phyloP scores from a whole-genome alignment of 2,888 invertebrate species.

The Kuschelorhynchus macadamiae region DNA sequence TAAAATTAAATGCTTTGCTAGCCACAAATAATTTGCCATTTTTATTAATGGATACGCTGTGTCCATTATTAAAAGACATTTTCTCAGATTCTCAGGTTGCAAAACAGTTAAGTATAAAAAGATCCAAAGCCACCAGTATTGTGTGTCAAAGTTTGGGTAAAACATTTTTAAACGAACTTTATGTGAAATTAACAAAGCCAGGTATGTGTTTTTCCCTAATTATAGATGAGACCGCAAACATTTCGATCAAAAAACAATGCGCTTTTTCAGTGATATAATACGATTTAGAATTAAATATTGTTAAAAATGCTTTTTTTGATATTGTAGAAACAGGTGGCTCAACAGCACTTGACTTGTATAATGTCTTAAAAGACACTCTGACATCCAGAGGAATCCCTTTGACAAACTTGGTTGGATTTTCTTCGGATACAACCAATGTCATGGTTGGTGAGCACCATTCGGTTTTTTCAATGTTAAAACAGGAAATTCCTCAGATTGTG shows the following conservation, averaged over 20 bases:
- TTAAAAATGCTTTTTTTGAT: neutral
- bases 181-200: neutral
- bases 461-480: neutral
- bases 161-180: neutral
- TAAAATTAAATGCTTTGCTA: neutral
- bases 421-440: conserved; percentile 5
- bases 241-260: neutral
- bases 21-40: conserved; percentile 5
- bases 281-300: neutral
- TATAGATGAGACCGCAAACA: neutral
- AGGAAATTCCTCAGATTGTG: neutral
- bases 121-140: neutral
- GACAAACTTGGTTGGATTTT: neutral
- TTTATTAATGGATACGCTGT: neutral
- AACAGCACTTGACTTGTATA: neutral
- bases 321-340: neutral
- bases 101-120: neutral
- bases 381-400: neutral
- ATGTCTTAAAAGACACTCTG: neutral
- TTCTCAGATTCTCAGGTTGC: neutral
- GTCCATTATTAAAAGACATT: neutral
- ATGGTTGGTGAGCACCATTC: conserved; percentile 2
- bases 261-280: neutral
- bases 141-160: neutral
- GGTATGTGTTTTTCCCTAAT: neutral